phyloP scores from a whole-genome alignment of 1,140 invertebrate genomes.

The Philotrypesis tridentata region DNA sequence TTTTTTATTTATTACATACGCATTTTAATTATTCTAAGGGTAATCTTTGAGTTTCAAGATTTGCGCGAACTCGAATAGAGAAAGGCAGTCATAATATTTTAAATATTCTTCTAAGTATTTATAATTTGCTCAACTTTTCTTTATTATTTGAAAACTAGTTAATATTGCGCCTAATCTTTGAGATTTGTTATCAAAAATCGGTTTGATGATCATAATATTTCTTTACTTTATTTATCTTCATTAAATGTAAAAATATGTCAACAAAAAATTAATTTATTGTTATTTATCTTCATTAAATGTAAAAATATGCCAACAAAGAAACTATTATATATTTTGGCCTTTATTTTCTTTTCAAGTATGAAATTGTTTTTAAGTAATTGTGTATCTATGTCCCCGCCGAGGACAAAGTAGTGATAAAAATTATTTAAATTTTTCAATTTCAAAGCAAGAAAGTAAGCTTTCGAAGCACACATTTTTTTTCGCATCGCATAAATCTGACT shows the following conservation, averaged over 20 bases:
- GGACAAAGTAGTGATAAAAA: neutral
- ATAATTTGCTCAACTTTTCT: neutral
- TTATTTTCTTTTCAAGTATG: neutral
- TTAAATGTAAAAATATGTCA: neutral
- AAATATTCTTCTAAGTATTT: neutral
- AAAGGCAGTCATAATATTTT: constrained; percentile 50
- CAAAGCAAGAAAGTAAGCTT: neutral
- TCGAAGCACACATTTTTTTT: neutral
- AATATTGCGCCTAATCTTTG: neutral
- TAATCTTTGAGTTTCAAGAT: neutral
- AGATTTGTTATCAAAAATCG: constrained; percentile 23
- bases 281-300: neutral
- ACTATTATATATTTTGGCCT: too few relatives aligned
- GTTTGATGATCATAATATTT: constrained; percentile 14
- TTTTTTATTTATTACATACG: neutral
- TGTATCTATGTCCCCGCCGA: neutral
- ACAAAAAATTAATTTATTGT: too few relatives aligned
- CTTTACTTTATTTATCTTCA: neutral
- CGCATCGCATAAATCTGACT: neutral
- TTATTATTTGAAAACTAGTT: neutral
- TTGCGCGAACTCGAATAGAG: neutral
- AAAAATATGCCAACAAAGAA: neutral
- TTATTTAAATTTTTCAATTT: neutral
- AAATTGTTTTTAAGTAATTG: neutral
- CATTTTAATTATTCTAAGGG: neutral